Evolutionary conservation across 2,113 vertebrate genomes (phyloP), one percentile per base, ranked within the genome.

Genomic region (Helogale parvula): DNA sequence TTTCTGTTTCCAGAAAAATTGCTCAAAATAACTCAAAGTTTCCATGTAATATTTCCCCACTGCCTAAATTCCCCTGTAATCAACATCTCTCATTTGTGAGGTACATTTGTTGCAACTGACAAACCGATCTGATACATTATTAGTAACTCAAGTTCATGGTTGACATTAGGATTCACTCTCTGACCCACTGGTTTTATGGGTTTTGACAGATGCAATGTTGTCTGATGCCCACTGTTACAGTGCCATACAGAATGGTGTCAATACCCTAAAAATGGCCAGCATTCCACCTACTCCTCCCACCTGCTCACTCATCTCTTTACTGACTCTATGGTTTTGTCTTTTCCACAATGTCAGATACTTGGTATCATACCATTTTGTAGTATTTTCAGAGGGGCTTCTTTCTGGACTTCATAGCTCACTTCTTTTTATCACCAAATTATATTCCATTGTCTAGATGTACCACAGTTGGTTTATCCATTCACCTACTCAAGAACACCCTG

Each of bases 321-420:
- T 65, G n/a, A 91, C 31, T 65, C 41, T 77, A 63, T 15, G 86
- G 68, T 77, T 93, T 85, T 91, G 14, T 16, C 72, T 81, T 80
- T 79, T 52, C 38, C 21, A 83, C 38, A 71, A 88, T 41, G 63
- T 14, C 14, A 74, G 7, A 52, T 5, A 68, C 54, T 35, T 95
- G 54, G 19, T 41, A 88, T 79, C 27, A 90, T n/a, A 68, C 15
- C 9, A 50, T 33, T 35, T 33, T 77, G 21, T 11, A 27, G 57
- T 88, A 68, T 92, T 95, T 95, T 65, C 41, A 95, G 69, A 77
- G 50, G 76, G 15, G n/a, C 38, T 83, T 94, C 57, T 84, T 90
- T 57, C 45, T 72, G 84, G 63, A 57, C 50, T 76, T 88, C 21
- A 90, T 23, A 91, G 45, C 45, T 95, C 25, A 88, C 25, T 72